Evolutionary conservation across 2,888 invertebrate species (phyloP), one percentile per base, ranked within the genome.

Genomic region (Autographa pulchrina): DNA sequence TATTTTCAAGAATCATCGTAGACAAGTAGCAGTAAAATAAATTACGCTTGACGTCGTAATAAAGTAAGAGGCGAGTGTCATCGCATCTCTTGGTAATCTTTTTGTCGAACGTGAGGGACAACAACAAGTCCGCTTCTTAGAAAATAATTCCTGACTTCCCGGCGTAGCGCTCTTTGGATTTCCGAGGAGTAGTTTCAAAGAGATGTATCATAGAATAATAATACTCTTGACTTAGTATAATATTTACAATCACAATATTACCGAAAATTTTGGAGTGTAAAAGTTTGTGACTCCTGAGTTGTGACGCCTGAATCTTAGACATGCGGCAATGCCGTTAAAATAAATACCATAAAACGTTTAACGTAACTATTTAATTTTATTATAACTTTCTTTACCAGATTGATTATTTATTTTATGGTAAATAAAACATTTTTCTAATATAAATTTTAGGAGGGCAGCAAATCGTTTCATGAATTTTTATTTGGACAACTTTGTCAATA

Each of bases 81-180:
- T 81, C 80, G 72, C 72, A 74, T 82, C 75, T 81, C 71, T 76
- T 38, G 72, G 77, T 85, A 79, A 83, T 87, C 83, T 85, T 87
- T 91, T 88, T 90, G 88, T 88, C 73, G 71, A 84, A 87, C 86
- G 85, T 86, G 86, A 90, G 86, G 80, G 86, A 88, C 85, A 85
- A 86, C 87, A 89, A 89, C 88, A 86, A 85, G 77, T 76, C 68
- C 70, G 77, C 75, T 93, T 92, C 94, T 86, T 75, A 89, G 93
- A 93, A 93, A 82, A 86, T 78, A 82, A 84, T 83, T 88, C 86
- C 85, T 80, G 84, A 79, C 88, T 90, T 91, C 88, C 88, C 88
- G 88, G 83, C 88, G 75, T 72, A 86, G 87, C 87, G 90, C 89
- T 89, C 88, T 85, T 89, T 82, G 81, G 81, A 87, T 88, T 94